Conservation (phyloP, 1,140 invertebrate species). For the Delia radicum region DNA sequence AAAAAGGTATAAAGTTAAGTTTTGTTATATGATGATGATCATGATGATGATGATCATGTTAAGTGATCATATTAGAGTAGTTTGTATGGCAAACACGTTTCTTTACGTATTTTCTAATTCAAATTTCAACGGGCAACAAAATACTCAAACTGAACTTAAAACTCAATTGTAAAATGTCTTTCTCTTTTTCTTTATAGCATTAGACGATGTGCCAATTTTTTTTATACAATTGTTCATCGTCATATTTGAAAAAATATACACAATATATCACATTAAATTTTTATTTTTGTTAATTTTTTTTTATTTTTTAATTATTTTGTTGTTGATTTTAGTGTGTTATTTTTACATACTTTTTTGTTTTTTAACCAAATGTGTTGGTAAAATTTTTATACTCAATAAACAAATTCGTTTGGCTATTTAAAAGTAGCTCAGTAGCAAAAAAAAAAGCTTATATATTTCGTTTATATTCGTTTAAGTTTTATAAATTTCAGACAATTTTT, state of each 20-base stretch:
- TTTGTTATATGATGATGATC: not conserved
- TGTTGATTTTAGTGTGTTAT: not conserved
- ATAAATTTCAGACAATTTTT: not conserved
- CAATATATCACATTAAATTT: not conserved
- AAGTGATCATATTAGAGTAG: not conserved
- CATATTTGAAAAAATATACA: not conserved
- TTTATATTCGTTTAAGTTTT: conserved; percentile 5
- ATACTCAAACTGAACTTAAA: not conserved
- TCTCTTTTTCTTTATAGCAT: not conserved
- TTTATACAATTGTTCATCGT: not conserved
- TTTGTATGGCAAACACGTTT: conserved; percentile 21
- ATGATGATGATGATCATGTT: not conserved
- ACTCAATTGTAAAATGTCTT: not conserved
- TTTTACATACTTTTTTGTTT: conserved; percentile 20
- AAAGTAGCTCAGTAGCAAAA: not conserved
- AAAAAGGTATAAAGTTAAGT: not conserved
- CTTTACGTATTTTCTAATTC: not conserved
- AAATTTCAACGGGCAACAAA: not conserved
- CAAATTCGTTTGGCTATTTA: not conserved
- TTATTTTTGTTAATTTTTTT: not conserved
- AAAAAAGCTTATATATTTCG: not conserved
- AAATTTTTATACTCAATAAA: conserved; percentile 12
- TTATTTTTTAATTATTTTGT: not conserved
- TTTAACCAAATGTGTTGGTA: conserved; percentile 9
- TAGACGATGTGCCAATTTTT: not conserved